These are phyloP conservation scores for Pachyramphus minor DNA, from an alignment of 2,113 vertebrate species.

Conservation along the genomic window DNA sequence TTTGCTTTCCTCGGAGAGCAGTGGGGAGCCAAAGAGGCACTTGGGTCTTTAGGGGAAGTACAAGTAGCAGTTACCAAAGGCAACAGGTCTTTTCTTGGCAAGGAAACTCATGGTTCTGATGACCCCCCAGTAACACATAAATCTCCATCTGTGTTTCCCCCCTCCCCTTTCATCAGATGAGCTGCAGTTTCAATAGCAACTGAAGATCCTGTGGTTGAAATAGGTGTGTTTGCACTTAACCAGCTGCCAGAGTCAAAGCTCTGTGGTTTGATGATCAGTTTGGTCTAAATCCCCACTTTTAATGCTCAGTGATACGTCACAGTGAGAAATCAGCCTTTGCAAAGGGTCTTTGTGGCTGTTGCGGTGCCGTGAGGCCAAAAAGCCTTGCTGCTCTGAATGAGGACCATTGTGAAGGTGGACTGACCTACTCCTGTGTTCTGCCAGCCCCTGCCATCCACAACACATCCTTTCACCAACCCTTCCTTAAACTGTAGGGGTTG, in stretches of 20 bases:
- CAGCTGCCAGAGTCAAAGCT: background rate
- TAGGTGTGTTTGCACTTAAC: background rate
- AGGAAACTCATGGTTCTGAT: background rate
- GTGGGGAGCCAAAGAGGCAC: background rate
- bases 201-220: background rate
- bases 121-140: background rate
- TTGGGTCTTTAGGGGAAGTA: accelerated
- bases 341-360: background rate
- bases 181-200: background rate
- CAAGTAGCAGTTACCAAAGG: background rate
- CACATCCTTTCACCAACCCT: background rate
- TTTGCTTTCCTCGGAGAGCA: background rate
- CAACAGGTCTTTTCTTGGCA: background rate
- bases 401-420: background rate
- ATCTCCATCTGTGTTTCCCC: background rate
- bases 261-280: background rate
- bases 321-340: background rate
- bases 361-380: background rate
- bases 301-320: background rate
- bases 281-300: background rate
- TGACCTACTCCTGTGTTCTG: background rate
- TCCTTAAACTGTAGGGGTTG: background rate
- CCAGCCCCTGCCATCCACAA: background rate
- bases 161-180: background rate
- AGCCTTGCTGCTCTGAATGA: background rate